Evolutionary conservation across 2,797 vertebrate species (phyloP), one percentile per base, ranked within the genome.

Genomic region (Characodon lateralis): DNA sequence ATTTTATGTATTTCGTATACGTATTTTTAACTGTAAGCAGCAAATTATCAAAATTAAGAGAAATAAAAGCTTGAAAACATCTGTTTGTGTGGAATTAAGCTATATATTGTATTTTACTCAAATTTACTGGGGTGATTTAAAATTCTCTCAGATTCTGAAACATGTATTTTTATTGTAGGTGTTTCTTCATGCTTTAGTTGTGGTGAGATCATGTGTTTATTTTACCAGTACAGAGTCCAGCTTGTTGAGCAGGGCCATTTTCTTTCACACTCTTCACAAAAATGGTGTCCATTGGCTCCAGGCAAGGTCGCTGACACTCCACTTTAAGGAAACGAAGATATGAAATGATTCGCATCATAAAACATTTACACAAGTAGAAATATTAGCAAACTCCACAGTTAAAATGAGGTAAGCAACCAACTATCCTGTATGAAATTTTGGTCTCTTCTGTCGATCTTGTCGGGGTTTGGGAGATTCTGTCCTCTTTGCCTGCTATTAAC

Each of bases 241-340:
- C 98, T 87, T 93, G 94, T 39, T 98, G 96, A 0, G 98, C 98
- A 0, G 98, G 97, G 55, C 98, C 96, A 0, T 94, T 95, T 68
- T 97, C 97, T 92, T 96, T 96, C 85, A 99, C 97, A 63, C 94
- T 97, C 94, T 99, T 99, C 78, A 99, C 98, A 75, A 99, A 99
- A 88, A 99, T 99, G 86, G 98, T 99, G 88, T 99, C 98, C 97
- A 99, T 96, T 63, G 98, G 97, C 94, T 99, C 97, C 94, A 98
- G 89, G 46, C 93, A 95, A 84, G 94, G 92, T 81, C 89, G 91
- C 50, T 92, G 86, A 85, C 91, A 78, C 71, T 89, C 95, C 95
- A 69, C 78, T 81, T 13, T 41, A 72, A 87, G 28, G 72, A 79
- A 28, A 72, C 56, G 82, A n/a, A 69, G 20, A 28, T 1, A 71